Evolutionary conservation across 2,888 invertebrate species (phyloP), one percentile per base, ranked within the genome.

Genomic region (Hesperia comma): DNA sequence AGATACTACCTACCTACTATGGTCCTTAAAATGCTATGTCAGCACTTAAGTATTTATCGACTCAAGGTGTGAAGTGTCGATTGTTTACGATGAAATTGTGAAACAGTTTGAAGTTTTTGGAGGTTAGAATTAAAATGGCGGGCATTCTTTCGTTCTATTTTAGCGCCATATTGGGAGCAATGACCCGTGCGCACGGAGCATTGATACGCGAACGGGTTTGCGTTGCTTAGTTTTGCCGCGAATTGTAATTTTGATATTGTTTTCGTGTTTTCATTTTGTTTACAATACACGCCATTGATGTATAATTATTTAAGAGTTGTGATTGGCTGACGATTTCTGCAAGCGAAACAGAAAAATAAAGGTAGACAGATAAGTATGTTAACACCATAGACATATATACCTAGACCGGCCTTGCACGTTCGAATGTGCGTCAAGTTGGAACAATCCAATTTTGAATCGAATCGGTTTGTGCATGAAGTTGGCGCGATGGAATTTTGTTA

Each of bases 61-160:
- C 7, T 51, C 68, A 64, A 75, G 77, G 80, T 79, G 79, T 79
- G 75, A 80, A 80, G 75, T 78, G 72, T 67, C 67, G 74, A 74
- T 75, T 76, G 76, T 79, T 78, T 77, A 77, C 74, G 71, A 74
- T 75, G 69, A 54, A 75, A 75, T 77, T 86, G 74, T 83, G 81
- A 84, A 87, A 87, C 82, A 83, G 82, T 85, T 37, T n/a, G 6
- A 49, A 57, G 21, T 66, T 66, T 85, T 90, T 86, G 79, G 86
- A 90, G 88, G 90, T 90, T 90, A 88, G 79, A 86, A 84, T 85
- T 81, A 84, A 86, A 88, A 88, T 90, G 88, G 90, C 89, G 88
- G 84, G 88, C 87, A 89, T 89, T 88, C 88, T 87, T 85, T 82
- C 79, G 86, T 86, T 90, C 91, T 91, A 91, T 91, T 91, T 90